Percentiles rank a stretch among this genome's conserved stretches.
Conservation (phyloP, 2,888 invertebrate species). For the Rhingia campestris region DNA sequence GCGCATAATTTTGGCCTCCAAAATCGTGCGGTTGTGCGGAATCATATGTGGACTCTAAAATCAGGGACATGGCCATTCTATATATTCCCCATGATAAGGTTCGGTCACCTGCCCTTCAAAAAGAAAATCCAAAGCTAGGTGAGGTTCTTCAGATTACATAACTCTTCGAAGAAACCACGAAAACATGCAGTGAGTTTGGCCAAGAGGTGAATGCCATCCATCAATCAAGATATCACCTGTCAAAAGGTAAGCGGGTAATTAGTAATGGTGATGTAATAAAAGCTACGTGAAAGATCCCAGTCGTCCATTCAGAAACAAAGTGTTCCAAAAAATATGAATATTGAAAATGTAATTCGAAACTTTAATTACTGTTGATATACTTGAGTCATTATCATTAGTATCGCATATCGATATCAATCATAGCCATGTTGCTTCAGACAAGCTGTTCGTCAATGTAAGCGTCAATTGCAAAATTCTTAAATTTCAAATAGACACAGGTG, state of each 20-base stretch:
- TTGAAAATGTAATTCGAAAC: background rate
- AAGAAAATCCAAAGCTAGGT: constrained; percentile 2
- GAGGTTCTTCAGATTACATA: constrained; percentile 15
- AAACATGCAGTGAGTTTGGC: background rate
- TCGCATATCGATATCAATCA: no score
- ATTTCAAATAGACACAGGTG: no score
- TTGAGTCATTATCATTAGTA: no score
- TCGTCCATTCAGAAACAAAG: background rate
- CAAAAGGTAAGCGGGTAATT: background rate
- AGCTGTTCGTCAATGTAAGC: background rate
- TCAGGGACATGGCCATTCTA: no score
- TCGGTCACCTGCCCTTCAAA: constrained; percentile 2
- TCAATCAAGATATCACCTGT: no score
- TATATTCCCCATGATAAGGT: no score
- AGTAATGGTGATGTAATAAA: background rate
- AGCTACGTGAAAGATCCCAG: background rate
- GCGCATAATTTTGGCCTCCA: no score
- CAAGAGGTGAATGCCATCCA: no score
- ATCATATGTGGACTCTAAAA: no score
- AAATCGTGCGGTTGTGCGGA: no score
- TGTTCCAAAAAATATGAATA: background rate
- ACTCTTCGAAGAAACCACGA: background rate
- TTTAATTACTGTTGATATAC: no score
- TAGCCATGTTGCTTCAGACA: background rate
- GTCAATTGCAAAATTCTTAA: no score